phyloP scores from a whole-genome alignment of 92 coral and sea anemone genomes.

The Micromussa lordhowensis region DNA sequence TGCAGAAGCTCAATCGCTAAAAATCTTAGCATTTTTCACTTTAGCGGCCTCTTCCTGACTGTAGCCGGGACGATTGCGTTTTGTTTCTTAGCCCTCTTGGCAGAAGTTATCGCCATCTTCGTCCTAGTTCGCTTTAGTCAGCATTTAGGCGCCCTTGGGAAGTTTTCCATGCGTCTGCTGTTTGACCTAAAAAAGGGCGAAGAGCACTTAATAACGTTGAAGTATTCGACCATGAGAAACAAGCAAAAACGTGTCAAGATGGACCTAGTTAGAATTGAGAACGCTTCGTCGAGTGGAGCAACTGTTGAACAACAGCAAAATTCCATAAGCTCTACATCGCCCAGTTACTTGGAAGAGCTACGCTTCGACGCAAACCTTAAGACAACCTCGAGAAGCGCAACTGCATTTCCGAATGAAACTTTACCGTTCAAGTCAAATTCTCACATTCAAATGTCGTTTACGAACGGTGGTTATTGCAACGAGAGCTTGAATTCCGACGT shows the following conservation, averaged over 20 bases:
- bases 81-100: constrained; percentile 57
- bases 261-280: constrained; percentile 3
- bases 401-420: not conserved
- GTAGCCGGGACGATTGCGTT: constrained; percentile 53
- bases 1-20: constrained; percentile 25
- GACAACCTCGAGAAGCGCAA: not conserved
- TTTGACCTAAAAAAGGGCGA: constrained; percentile 49
- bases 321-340: not conserved
- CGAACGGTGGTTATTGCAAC: not conserved
- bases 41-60: constrained; percentile 74
- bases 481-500: not conserved
- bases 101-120: constrained; percentile 43
- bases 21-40: constrained; percentile 43
- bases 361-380: not conserved
- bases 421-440: not conserved
- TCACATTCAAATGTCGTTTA: not conserved
- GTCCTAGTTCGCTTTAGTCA: constrained; percentile 30
- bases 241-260: constrained; percentile 12
- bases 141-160: constrained; percentile 45
- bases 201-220: constrained; percentile 15
- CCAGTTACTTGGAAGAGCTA: not conserved
- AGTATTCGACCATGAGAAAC: not conserved
- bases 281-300: not conserved
- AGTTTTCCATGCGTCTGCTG: constrained; percentile 34
- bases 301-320: not conserved